Conservation (phyloP, 1,140 invertebrate species). For the Orchesella cincta region DNA sequence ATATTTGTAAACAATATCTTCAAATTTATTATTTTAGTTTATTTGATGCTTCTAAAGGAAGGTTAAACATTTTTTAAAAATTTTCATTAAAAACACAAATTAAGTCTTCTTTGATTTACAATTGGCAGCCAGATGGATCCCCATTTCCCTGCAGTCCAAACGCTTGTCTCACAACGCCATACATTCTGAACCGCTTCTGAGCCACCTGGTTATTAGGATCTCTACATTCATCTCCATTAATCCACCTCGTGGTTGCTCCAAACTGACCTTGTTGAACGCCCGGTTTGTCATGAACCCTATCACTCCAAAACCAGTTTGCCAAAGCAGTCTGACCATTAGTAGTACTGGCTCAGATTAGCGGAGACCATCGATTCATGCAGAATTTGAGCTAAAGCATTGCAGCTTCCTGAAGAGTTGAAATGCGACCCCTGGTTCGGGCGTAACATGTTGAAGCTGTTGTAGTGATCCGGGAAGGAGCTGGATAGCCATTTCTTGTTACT, state of each 20-base stretch:
- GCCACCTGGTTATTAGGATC: background rate
- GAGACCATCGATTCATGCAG: constrained; percentile 42
- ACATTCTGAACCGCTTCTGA: constrained; percentile 37
- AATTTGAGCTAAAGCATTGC: constrained; percentile 40
- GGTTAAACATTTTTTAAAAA: too few species aligned
- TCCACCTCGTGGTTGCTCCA: constrained; percentile 37
- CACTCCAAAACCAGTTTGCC: constrained; percentile 43
- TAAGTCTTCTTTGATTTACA: too few species aligned
- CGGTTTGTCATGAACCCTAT: constrained; percentile 28
- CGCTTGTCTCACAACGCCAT: constrained; percentile 31
- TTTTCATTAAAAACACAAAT: too few species aligned
- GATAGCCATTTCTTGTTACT: constrained; percentile 9
- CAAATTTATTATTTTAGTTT: too few species aligned
- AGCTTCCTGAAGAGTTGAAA: constrained; percentile 32
- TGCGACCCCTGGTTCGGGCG: background rate
- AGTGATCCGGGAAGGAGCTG: constrained; percentile 22
- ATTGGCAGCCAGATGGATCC: constrained; percentile 40
- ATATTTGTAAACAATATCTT: too few species aligned
- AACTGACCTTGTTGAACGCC: constrained; percentile 37
- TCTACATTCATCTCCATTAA: constrained; percentile 40
- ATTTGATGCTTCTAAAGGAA: too few species aligned
- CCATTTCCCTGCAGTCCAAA: constrained; percentile 37
- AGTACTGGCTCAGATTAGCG: constrained; percentile 23
- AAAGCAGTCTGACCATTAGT: constrained; percentile 39
- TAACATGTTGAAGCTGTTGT: constrained; percentile 26